Base-by-base conservation (phyloP, 2,113 vertebrate species). In the Corythoichthys intestinalis region DNA sequence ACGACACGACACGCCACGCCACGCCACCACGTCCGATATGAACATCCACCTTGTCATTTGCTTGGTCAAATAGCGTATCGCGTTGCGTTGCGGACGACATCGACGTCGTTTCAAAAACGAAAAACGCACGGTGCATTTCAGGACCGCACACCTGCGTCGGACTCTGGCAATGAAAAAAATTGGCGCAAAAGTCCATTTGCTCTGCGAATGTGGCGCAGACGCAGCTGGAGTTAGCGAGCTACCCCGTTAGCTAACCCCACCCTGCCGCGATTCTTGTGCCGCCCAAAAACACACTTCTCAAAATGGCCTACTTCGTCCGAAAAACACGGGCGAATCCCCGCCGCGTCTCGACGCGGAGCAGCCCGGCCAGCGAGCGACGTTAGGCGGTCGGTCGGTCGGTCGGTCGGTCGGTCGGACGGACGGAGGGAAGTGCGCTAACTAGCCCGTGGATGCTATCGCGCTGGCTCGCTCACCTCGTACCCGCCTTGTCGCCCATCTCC, bases 401-500 rank as follows among this genome's bases (percentile, higher is more conserved):
- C 20, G 20, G 20, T 28, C 20, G 20, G 20, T 1, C 20, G 20
- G 20, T 73, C 82, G 0, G 77, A 84, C 46, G 82, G 80, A 81
- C 82, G 77, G 83, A 54, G 20, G 20, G 20, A 28, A 28, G 20
- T 28, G 20, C 37, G 82, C 83, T 85, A 88, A 80, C 74, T 78
- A 77, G 83, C 79, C 6, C 74, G 52, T 79, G 83, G 75, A 67
- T 6, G 17, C 41, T 54, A 37, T 53, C 67, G 2, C 34, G 62
- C 48, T 65, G 70, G 77, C 48, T 65, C 71, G 77, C 81, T 66
- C 86, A 93, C 92, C 91, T 91, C 83, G 91, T 93, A 72, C 89
- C 87, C 81, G 82, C 89, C 75, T 88, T 91, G 79, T 90, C 89
- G 82, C 89, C 85, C 81, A 82, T 88, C 82, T 90, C 87, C 81